Evolutionary conservation across 1,140 invertebrate genomes (phyloP), one percentile per base, ranked within the genome.

Genomic region (Condylostylus longicornis): DNA sequence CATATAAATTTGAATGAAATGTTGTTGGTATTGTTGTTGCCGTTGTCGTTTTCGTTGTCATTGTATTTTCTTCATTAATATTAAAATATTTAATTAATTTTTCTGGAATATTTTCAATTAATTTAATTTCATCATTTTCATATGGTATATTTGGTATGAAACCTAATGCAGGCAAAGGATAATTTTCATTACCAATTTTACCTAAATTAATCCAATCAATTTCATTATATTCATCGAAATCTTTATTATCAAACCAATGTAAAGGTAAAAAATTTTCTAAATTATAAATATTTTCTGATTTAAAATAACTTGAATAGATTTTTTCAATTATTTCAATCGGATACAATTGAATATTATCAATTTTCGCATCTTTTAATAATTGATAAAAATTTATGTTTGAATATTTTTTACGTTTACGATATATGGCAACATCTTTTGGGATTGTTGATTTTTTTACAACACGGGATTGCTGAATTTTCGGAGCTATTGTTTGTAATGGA

Each of bases 351-450:
- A 42, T 32, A 20, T 48, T 42, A 9, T 38, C 41, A 13, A 58
- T 37, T 0, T 53, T 55, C 0, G 45, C 50, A 6, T 41, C 44
- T 8, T 40, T 18, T n/a, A 58, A 35, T 28, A 52, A 48, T 14
- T 49, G 43, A 5, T 14, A 15, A 1, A 58, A 29, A 39, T 54
- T 44, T 2, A 58, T 48, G 17, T 49, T 54, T 22, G 44, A 39
- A 15, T 55, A 54, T 14, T 49, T 46, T 2, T 55, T 35, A 0
- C 55, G 46, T 0, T 49, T 47, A 0, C 55, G 53, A 33, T 58
- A 54, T 7, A 58, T 53, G 22, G 52, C 55, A 15, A 58, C 55
- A 27, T 58, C 55, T 12, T 55, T 53, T 17, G 55, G 55, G 13
- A 58, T 18, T 1, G 58, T 49, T 1, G 49, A 45, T 7, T 44